These are phyloP conservation scores for Stictonetta naevosa DNA, from an alignment of 2,113 vertebrate species.

Conservation along the genomic window DNA sequence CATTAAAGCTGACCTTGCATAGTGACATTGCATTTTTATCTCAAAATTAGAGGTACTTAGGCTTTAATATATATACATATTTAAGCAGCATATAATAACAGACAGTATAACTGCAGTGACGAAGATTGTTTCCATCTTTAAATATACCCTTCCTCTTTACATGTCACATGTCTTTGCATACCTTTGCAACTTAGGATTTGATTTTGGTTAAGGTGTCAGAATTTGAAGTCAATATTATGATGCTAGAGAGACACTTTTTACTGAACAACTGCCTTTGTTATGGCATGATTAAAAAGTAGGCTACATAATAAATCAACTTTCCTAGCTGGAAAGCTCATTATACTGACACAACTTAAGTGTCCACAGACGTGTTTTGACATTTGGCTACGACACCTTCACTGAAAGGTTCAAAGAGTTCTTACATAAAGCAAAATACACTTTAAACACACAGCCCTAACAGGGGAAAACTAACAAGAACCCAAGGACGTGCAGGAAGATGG, in stretches of 20 bases:
- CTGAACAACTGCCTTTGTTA: not conserved
- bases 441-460: not conserved
- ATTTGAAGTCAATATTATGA: not conserved
- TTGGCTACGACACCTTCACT: not conserved
- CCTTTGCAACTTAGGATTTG: not conserved
- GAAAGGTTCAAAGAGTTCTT: conserved; percentile 28
- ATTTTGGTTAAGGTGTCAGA: not conserved
- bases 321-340: conserved; percentile 20
- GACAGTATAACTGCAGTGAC: not conserved
- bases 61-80: not conserved
- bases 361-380: conserved; percentile 16
- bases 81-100: not conserved
- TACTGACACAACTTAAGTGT: conserved; percentile 10
- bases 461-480: not conserved
- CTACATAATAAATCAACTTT: conserved; percentile 37
- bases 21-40: conserved; percentile 23
- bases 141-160: not conserved
- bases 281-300: not conserved
- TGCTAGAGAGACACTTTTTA: not conserved
- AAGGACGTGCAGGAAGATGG: not conserved
- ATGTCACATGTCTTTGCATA: not conserved
- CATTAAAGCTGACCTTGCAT: conserved; percentile 54
- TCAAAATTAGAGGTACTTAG: conserved; percentile 20
- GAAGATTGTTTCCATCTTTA: not conserved
- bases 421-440: not conserved